Evolutionary conservation across 2,113 vertebrate genomes (phyloP), one percentile per base, ranked within the genome.

Genomic region (Pollimyrus isidori): DNA sequence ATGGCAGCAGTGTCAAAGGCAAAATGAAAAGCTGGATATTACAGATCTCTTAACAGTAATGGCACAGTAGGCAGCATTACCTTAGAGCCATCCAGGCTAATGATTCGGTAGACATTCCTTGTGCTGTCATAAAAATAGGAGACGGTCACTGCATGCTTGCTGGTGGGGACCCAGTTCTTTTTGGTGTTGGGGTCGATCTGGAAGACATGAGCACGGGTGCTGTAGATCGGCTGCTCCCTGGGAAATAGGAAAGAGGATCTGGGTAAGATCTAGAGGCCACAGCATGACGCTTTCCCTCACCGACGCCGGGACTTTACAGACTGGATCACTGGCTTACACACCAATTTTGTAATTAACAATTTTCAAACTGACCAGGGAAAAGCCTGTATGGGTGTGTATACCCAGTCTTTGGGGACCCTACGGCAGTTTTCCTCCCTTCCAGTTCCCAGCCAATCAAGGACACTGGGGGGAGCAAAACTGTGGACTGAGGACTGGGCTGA

Each of bases 151-250:
- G 98, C 97, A 87, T 99, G 98, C 94, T 98, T 99, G 94, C 98
- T 98, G 0, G 98, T 97, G 2, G 98, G 97, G 84, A 99, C 96
- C 98, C 98, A 99, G 93, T 98, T 99, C 97, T 98, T 99, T 96
- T 99, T 99, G 93, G 98, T 99, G 95, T 50, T 97, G 76, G 98
- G 98, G 95, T 99, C 98, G 73, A 99, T 99, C 95, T 99, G 98
- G 97, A 99, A 99, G 96, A 99, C 98, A 80, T 99, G 98, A 65
- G 98, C 98, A 94, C 97, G 95, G 83, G 97, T 98, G 93, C 98
- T 99, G 96, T 98, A 99, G 96, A 99, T 98, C 91, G 98, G 98
- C 96, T 99, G 98, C 93, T 99, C 98, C 93, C 98, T 99, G 91
- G n/a, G 39, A 65, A 15, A 50, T 50, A 35, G 85, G 50, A 46